phyloP scores from a whole-genome alignment of 2,113 vertebrate genomes.

The Sardina pilchardus region DNA sequence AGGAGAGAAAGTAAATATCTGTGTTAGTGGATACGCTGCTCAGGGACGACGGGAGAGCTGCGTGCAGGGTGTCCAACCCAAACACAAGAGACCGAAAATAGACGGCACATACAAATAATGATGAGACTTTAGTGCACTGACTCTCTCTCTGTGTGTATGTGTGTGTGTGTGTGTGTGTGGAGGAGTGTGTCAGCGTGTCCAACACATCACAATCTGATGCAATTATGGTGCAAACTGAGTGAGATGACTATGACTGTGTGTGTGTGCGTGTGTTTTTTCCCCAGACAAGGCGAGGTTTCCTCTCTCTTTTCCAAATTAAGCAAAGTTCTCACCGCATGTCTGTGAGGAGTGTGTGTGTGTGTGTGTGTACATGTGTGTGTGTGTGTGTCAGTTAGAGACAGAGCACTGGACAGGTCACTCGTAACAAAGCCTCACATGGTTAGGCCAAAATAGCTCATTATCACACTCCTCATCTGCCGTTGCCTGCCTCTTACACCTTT shows the following conservation, averaged over 20 bases:
- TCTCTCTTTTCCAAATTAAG: conserved; percentile 48
- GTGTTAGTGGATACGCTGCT: not conserved
- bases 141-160: not conserved
- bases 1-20: not conserved
- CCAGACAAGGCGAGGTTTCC: conserved; percentile 60
- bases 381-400: not conserved
- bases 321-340: conserved; percentile 54
- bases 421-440: not conserved
- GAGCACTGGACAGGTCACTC: not conserved
- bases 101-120: not conserved
- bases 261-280: conserved; percentile 39
- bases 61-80: not conserved
- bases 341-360: conserved; percentile 45
- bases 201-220: conserved; percentile 60
- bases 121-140: not conserved
- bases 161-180: not conserved
- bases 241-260: conserved; percentile 37
- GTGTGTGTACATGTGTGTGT: not conserved
- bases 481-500: not conserved
- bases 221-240: conserved; percentile 59
- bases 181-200: not conserved
- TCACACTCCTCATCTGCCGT: not conserved
- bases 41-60: not conserved
- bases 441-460: not conserved
- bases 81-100: not conserved